These are phyloP conservation scores for Sycobia sp. DNA, from an alignment of 1,140 invertebrate species.

Conservation along the genomic window DNA sequence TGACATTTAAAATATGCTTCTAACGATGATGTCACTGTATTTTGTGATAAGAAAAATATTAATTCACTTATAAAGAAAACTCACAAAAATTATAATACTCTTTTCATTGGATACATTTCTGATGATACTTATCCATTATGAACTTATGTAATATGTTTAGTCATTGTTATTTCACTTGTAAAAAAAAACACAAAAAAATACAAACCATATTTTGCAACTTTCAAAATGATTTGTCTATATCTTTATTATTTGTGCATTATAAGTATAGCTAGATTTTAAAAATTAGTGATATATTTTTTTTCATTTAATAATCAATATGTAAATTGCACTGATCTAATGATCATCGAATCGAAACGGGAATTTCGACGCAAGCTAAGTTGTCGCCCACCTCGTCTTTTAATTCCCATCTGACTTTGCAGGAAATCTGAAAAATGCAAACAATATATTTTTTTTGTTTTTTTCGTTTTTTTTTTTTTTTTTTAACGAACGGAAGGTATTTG, in stretches of 20 bases:
- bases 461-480: too few species aligned
- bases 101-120: constrained; percentile 31
- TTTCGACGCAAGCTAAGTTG: constrained; percentile 70
- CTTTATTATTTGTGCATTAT: constrained; percentile 33
- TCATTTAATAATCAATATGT: neutral
- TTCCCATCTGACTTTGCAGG: constrained; percentile 75
- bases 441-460: too few species aligned
- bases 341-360: constrained; percentile 56
- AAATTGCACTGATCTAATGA: neutral
- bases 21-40: too few species aligned
- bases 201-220: constrained; percentile 39
- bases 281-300: neutral
- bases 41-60: constrained; percentile 11
- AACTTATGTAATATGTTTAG: constrained; percentile 37
- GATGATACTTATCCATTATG: constrained; percentile 42
- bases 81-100: constrained; percentile 19
- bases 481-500: too few species aligned
- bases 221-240: constrained; percentile 8
- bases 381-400: constrained; percentile 65
- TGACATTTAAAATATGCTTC: too few species aligned
- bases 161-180: constrained; percentile 36
- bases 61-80: constrained; percentile 4
- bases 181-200: constrained; percentile 39
- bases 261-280: neutral
- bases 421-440: constrained; percentile 65